Evolutionary conservation across 2,888 invertebrate genomes (phyloP).

Genomic region (Himalopsyche tibetana): DNA sequence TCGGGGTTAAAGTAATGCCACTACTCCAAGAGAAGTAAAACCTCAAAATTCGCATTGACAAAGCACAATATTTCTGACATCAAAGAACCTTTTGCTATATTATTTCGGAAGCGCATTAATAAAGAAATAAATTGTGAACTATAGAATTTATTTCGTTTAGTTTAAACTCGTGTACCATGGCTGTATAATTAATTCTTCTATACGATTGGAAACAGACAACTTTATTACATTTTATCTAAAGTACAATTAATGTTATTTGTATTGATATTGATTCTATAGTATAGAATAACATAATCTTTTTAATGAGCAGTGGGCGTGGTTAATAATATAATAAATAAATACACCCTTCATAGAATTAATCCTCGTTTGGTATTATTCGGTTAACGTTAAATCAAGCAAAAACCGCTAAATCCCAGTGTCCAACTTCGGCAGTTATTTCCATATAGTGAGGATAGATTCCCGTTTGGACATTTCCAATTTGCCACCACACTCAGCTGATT

Average conservation of each 20-base stretch:
- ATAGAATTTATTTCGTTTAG: neutral
- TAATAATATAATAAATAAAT: no score
- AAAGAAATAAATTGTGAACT: neutral
- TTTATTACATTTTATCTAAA: neutral
- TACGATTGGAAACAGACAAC: neutral
- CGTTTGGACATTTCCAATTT: conserved; percentile 20
- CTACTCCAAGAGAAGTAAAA: conserved; percentile 9
- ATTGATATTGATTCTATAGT: no score
- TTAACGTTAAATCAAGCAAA: conserved; percentile 19
- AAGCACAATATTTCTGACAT: conserved; percentile 8
- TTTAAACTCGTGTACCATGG: neutral
- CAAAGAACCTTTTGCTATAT: neutral
- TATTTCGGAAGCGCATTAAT: neutral
- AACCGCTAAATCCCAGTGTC: neutral
- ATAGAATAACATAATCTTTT: no score
- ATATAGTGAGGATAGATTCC: conserved; percentile 18
- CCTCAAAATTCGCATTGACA: conserved; percentile 13
- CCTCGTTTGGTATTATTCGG: neutral
- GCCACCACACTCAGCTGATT: neutral
- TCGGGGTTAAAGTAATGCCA: conserved; percentile 15
- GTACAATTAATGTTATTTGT: no score
- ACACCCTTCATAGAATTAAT: neutral
- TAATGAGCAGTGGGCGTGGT: no score
- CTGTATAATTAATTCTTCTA: neutral
- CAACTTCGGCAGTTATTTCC: conserved; percentile 25